Evolutionary conservation across 2,113 vertebrate species (phyloP).

Genomic region (Chlamydotis undulata): DNA sequence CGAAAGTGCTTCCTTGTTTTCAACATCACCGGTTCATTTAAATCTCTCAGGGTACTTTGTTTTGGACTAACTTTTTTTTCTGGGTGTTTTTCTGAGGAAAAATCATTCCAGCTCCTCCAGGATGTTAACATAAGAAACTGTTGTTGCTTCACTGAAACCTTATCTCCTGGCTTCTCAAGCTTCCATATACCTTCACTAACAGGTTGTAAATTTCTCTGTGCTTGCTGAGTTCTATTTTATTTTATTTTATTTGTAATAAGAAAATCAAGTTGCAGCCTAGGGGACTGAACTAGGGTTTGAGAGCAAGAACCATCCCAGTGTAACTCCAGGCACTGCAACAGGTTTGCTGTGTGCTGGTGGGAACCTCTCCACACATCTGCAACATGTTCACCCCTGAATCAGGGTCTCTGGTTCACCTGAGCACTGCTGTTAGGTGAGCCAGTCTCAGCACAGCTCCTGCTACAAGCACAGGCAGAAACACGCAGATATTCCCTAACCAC

Average conservation of each 20-base stretch:
- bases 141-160: background rate
- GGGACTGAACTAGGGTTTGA: background rate
- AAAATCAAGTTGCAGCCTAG: background rate
- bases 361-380: background rate
- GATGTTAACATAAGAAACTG: background rate
- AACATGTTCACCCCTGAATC: background rate
- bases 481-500: background rate
- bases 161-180: background rate
- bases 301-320: background rate
- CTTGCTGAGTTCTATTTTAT: background rate
- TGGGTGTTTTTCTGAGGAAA: background rate
- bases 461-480: background rate
- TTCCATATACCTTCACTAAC: background rate
- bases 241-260: background rate
- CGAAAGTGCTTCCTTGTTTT: conserved; percentile 1
- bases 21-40: background rate
- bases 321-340: background rate
- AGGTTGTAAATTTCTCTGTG: background rate
- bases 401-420: background rate
- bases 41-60: background rate
- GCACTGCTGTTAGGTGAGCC: background rate
- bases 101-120: background rate
- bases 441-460: background rate
- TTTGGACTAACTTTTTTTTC: background rate
- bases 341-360: background rate